A percentile compares a stretch with the other conserved stretches of the same genome.
Conservation (phyloP, 1,140 invertebrate species). For the Drosophila ananassae region DNA sequence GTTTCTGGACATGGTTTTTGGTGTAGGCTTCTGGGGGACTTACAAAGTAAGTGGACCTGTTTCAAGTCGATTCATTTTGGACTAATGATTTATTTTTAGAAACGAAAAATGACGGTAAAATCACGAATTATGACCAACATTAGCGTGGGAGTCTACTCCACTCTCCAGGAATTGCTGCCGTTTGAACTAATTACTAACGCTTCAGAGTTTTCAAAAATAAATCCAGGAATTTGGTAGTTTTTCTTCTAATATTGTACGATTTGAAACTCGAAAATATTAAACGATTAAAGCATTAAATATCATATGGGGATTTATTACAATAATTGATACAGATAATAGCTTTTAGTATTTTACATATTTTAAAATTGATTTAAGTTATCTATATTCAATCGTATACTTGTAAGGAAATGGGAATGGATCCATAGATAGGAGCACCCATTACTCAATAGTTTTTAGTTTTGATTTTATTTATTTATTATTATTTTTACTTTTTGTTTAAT, state of each 20-base stretch:
- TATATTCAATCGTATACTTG: conserved; percentile 40
- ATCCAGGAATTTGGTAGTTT: not conserved
- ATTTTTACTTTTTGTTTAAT: conserved; percentile 15
- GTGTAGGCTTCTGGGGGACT: not conserved
- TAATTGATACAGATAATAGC: conserved; percentile 42
- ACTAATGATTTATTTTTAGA: not conserved
- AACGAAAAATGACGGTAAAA: not conserved
- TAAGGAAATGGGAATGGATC: conserved; percentile 9
- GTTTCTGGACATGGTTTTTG: not conserved
- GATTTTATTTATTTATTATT: conserved; percentile 16
- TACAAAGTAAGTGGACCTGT: conserved; percentile 1
- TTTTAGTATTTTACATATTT: conserved; percentile 48
- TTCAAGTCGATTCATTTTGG: too few species aligned
- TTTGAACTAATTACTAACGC: not conserved
- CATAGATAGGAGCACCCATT: conserved; percentile 16
- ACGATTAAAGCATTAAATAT: conserved; percentile 1
- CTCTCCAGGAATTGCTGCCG: not conserved
- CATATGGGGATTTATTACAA: conserved; percentile 30
- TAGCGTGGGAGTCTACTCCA: conserved; percentile 8
- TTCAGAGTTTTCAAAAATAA: not conserved
- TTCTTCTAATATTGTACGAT: too few species aligned
- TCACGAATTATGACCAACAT: conserved; percentile 19
- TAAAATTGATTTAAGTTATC: conserved; percentile 37
- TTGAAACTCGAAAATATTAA: not conserved
- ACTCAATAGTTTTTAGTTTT: conserved; percentile 19